Conservation (phyloP, 2,888 invertebrate species). For the Meandrusa payeni region DNA sequence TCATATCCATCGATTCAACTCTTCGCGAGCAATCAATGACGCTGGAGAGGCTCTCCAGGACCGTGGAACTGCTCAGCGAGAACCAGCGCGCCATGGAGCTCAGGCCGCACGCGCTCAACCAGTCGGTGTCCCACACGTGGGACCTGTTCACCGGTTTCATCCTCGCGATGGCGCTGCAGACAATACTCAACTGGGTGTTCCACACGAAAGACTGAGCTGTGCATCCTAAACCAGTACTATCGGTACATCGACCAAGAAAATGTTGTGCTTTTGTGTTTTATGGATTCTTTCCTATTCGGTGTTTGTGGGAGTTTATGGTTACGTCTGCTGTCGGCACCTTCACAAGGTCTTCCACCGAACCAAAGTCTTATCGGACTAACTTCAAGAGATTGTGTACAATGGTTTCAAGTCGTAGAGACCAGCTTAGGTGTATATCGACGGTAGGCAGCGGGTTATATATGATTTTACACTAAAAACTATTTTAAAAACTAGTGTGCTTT, state of each 20-base stretch:
- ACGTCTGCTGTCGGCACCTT: conserved; percentile 23
- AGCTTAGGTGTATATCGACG: too few relatives aligned
- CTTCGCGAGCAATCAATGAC: conserved; percentile 75
- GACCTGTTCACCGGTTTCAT: conserved; percentile 65
- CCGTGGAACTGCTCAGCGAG: conserved; percentile 47
- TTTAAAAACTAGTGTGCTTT: too few relatives aligned
- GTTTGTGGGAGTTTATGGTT: conserved; percentile 23
- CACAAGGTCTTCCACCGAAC: too few relatives aligned
- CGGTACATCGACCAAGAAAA: conserved; percentile 41
- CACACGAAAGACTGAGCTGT: conserved; percentile 58
- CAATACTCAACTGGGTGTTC: conserved; percentile 63
- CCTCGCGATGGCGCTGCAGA: conserved; percentile 60
- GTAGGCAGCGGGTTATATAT: too few relatives aligned
- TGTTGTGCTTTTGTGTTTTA: conserved; percentile 20
- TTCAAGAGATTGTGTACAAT: too few relatives aligned
- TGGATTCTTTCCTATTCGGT: not conserved
- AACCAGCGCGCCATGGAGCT: conserved; percentile 36
- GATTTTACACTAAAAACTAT: too few relatives aligned
- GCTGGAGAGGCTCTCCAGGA: conserved; percentile 55
- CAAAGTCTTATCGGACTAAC: too few relatives aligned
- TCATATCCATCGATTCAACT: conserved; percentile 69
- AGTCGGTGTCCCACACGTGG: conserved; percentile 53
- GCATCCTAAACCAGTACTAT: conserved; percentile 15
- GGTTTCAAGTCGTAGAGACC: too few relatives aligned
- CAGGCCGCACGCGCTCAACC: conserved; percentile 42